Evolutionary conservation across 2,797 vertebrate species (phyloP), one percentile per base, ranked within the genome.

Genomic region (Sebastes nivosus): DNA sequence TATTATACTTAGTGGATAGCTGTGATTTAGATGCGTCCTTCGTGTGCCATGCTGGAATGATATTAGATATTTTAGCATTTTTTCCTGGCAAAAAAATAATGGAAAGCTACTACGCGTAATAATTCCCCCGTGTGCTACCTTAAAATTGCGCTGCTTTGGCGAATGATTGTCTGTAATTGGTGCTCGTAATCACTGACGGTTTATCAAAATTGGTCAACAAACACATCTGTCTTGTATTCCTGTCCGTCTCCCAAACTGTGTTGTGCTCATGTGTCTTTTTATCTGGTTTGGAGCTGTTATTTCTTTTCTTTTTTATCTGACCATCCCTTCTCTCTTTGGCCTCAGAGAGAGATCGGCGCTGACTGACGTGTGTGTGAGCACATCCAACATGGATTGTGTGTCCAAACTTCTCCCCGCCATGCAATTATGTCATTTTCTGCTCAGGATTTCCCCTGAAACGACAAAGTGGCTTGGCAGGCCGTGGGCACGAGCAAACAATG

Each of bases 361-460:
- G 89, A 92, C 60, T 91, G 90, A 88, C 81, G 3, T 18, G 54
- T 18, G 54, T 72, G 78, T 38, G 20, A 87, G 77, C 60, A 3
- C 77, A 46, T 90, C 71, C 90, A 89, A 64, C 64, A 3, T 13
- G 52, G 77, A 65, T 72, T 30, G 64, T 68, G 82, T 80, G 67
- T 85, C 88, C 89, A 89, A 88, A 84, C 85, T 72, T 88, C 84
- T 86, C 82, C 70, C 68, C 59, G 79, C 75, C 85, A 13, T 91
- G 83, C 87, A 93, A 92, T 93, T 90, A 91, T 90, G 86, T 92
- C 82, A 85, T 92, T 90, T 92, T 91, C 81, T 90, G 83, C 89
- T 89, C 75, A 85, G 80, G 85, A 78, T 89, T 89, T 92, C 83
- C 86, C 87, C 79, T 20, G 78, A 90, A 85, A 88, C 16, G 84